Evolutionary conservation across 2,888 invertebrate species (phyloP).

Genomic region (Rhamnusium bicolor): DNA sequence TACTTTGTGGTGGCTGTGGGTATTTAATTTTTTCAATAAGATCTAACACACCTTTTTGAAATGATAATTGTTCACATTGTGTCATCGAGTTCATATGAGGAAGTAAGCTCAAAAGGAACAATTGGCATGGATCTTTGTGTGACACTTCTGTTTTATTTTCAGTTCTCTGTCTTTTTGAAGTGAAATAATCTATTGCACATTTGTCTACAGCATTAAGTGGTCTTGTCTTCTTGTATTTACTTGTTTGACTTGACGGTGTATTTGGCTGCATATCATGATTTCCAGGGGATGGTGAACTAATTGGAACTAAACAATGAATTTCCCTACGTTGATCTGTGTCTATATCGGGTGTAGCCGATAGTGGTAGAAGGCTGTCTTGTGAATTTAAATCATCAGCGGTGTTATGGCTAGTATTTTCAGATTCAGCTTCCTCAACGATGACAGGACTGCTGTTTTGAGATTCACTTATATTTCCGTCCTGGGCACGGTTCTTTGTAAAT

Average conservation of each 20-base stretch:
- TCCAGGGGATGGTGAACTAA: too few relatives aligned
- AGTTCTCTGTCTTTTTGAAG: background rate
- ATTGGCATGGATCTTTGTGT: background rate
- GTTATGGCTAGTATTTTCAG: too few relatives aligned
- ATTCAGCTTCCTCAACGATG: too few relatives aligned
- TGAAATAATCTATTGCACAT: conserved; percentile 1
- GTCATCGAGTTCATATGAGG: conserved; percentile 1
- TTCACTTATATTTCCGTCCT: background rate
- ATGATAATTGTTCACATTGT: background rate
- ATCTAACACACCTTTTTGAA: conserved; percentile 1
- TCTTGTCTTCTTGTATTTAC: background rate
- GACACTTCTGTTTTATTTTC: background rate
- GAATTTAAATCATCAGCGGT: too few relatives aligned
- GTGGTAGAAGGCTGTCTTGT: too few relatives aligned
- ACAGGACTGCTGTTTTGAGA: background rate
- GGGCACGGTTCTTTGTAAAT: background rate
- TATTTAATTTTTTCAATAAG: conserved; percentile 2
- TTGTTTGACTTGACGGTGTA: background rate
- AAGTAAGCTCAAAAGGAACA: background rate
- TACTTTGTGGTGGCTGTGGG: background rate
- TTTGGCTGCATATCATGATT: too few relatives aligned
- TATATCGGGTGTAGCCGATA: too few relatives aligned
- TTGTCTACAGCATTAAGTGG: background rate
- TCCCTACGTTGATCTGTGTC: too few relatives aligned
- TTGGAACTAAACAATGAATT: too few relatives aligned